Evolutionary conservation across 2,113 vertebrate genomes (phyloP), one percentile per base, ranked within the genome.

Genomic region (Ptilonorhynchus violaceus): DNA sequence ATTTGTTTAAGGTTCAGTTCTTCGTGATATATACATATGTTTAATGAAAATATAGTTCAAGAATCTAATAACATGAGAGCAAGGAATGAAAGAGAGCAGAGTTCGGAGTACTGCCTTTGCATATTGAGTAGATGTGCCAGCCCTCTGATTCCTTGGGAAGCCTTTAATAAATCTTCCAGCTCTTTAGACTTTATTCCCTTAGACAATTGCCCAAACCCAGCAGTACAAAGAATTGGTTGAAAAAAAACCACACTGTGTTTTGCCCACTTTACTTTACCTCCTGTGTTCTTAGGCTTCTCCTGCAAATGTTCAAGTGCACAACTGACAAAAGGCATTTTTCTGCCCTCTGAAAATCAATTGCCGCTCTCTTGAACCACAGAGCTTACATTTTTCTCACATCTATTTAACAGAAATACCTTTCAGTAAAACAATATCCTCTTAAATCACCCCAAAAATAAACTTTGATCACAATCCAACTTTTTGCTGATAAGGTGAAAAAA

Each of bases 1-100:
- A 50, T 85, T 85, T 88, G 6, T 31, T 85, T 62, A 70, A 89
- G 63, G 13, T 15, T 92, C 75, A 41, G 10, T 55, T 91, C 60
- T 75, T 91, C 35, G 69, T 76, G 28, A 33, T 31, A 76, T 49
- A 64, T 78, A 73, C 53, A 92, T 72, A 73, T 5, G 7, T 79
- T 82, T 69, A 94, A 85, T 70, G 67, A 95, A 95, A 94, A 77
- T 68, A 88, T 59, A 83, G 67, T 84, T 74, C 25, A 63, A 95
- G 69, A 87, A 88, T 91, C 67, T 68, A 92, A 92, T 73, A 92
- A 78, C 14, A 47, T 35, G 11, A 85, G 41, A 78, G 7, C 6
- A 41, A 44, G 46, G 52, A 95, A 68, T 37, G 33, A 90, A 75
- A 72, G 55, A 63, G 3, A 80, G 25, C 22, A 63, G 50, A 30